phyloP scores from a whole-genome alignment of 2,797 vertebrate genomes.

The Muscicapa comitata region DNA sequence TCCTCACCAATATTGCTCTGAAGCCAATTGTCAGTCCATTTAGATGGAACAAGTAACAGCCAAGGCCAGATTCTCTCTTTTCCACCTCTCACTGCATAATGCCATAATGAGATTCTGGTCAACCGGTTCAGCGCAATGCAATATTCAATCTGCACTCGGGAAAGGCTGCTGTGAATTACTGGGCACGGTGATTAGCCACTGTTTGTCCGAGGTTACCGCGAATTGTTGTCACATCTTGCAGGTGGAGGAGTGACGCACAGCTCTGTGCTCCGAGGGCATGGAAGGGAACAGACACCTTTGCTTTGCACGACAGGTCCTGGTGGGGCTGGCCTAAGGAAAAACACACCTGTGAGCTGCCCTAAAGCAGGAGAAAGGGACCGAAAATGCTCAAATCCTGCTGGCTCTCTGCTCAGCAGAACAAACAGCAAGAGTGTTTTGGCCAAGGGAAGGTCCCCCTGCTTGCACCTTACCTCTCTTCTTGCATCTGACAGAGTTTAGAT shows the following conservation, averaged over 20 bases:
- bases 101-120: conserved; percentile 17
- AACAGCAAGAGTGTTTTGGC: neutral
- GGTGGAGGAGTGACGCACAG: neutral
- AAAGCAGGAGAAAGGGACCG: neutral
- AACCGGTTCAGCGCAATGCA: neutral
- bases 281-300: neutral
- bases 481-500: neutral
- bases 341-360: neutral
- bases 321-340: neutral
- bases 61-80: conserved; percentile 31
- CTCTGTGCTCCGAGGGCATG: neutral
- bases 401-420: rapidly evolving
- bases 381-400: neutral
- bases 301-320: neutral
- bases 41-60: neutral
- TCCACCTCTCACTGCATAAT: conserved; percentile 5
- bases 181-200: neutral
- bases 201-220: neutral
- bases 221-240: neutral
- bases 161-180: neutral
- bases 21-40: neutral
- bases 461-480: neutral
- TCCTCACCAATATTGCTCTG: neutral
- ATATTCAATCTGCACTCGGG: neutral
- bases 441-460: neutral